Evolutionary conservation across 2,888 invertebrate genomes (phyloP).

Genomic region (Diarsia mendica): DNA sequence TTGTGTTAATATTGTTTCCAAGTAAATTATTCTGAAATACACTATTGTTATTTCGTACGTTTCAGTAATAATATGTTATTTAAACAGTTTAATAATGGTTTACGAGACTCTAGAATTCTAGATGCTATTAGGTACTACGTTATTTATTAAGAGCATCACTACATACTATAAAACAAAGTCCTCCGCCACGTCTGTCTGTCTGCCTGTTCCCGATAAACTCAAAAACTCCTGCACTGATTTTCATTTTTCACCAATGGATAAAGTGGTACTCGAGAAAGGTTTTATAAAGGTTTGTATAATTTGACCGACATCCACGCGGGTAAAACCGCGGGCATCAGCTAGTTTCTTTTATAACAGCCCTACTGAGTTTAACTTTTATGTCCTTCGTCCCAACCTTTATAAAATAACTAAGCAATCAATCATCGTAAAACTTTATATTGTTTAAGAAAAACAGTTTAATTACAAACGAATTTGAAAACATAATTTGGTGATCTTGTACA

Average conservation of each 20-base stretch:
- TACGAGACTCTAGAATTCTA: neutral
- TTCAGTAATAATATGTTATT: neutral
- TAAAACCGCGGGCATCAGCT: too few relatives aligned
- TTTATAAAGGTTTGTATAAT: too few relatives aligned
- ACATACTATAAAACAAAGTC: neutral
- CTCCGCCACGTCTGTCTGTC: too few relatives aligned
- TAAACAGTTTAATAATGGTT: slow-evolving; percentile 13
- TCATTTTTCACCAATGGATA: too few relatives aligned
- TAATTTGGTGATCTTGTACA: neutral
- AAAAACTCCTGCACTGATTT: too few relatives aligned
- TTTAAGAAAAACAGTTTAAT: slow-evolving; percentile 12
- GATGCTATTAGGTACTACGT: neutral
- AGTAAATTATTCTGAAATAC: neutral
- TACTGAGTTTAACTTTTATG: neutral
- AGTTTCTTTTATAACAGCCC: neutral
- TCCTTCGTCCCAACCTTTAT: neutral
- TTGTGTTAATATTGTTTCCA: neutral
- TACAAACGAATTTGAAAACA: neutral
- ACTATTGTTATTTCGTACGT: neutral
- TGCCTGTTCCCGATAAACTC: too few relatives aligned
- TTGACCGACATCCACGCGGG: too few relatives aligned
- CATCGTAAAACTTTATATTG: slow-evolving; percentile 10
- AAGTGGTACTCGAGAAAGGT: too few relatives aligned
- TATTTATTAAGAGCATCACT: slow-evolving; percentile 1
- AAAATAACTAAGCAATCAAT: slow-evolving; percentile 8